Evolutionary conservation across 2,113 vertebrate species (phyloP).

Genomic region (Procapra przewalskii): DNA sequence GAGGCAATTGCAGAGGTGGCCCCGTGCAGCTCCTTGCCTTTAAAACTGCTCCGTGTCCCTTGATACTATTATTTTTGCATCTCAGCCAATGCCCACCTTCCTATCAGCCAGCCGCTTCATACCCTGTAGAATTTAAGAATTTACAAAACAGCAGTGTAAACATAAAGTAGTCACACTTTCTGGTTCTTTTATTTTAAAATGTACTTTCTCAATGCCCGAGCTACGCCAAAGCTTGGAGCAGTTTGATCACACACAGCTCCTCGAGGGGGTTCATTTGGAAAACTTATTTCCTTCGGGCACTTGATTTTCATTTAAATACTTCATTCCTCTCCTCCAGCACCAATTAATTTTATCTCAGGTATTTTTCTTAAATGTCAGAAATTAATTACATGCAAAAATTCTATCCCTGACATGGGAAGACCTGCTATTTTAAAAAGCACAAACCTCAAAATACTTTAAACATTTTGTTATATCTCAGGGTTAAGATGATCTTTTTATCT

Average conservation of each 20-base stretch:
- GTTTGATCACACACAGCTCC: accelerated
- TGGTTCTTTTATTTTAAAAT: neutral
- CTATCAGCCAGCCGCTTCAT: neutral
- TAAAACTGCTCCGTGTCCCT: accelerated
- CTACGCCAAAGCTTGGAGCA: neutral
- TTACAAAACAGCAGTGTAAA: neutral
- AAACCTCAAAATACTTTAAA: neutral
- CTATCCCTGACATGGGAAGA: neutral
- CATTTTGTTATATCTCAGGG: neutral
- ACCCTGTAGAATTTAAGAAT: neutral
- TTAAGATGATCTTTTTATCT: neutral
- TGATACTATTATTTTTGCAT: neutral
- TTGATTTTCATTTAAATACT: neutral
- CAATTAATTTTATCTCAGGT: neutral
- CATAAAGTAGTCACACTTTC: neutral
- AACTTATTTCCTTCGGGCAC: neutral
- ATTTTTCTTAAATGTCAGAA: neutral
- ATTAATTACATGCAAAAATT: neutral
- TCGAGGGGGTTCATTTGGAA: accelerated
- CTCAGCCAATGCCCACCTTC: neutral
- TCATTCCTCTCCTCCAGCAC: neutral
- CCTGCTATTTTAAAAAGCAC: neutral
- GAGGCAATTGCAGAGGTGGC: neutral
- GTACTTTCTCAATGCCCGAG: neutral
- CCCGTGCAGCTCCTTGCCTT: neutral